Percentiles rank a stretch among this genome's conserved stretches.
Conservation (phyloP, 2,797 vertebrate species). For the Dryobates pubescens region DNA sequence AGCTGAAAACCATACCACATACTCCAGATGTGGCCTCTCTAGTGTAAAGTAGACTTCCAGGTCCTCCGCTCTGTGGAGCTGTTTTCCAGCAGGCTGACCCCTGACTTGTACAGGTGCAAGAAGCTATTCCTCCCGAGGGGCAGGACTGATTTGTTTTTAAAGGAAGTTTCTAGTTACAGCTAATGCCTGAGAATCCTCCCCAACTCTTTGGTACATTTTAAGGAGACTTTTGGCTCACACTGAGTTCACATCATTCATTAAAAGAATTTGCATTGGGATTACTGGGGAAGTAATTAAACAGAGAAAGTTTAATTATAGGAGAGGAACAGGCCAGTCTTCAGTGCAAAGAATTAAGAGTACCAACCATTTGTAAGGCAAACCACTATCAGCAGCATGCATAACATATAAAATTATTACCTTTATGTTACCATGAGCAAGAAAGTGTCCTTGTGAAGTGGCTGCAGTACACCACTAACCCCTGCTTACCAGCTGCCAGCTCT, state of each 20-base stretch:
- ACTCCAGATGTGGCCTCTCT: no score
- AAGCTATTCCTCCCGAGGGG: no score
- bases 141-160: neutral
- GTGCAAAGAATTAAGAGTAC: neutral
- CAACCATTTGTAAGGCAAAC: neutral
- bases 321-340: neutral
- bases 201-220: neutral
- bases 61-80: no score
- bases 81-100: no score
- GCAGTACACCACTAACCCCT: neutral
- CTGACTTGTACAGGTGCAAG: no score
- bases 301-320: neutral
- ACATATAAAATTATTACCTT: neutral
- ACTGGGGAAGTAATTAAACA: neutral
- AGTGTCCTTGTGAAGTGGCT: rapidly evolving
- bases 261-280: neutral
- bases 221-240: neutral
- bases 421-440: neutral
- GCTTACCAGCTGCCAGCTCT: neutral
- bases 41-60: no score
- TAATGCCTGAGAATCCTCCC: neutral
- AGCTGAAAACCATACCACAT: no score
- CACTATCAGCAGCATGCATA: neutral
- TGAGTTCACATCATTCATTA: neutral
- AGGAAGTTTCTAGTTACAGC: neutral